Evolutionary conservation across 2,797 vertebrate species (phyloP).

Genomic region (Hirundo rustica): DNA sequence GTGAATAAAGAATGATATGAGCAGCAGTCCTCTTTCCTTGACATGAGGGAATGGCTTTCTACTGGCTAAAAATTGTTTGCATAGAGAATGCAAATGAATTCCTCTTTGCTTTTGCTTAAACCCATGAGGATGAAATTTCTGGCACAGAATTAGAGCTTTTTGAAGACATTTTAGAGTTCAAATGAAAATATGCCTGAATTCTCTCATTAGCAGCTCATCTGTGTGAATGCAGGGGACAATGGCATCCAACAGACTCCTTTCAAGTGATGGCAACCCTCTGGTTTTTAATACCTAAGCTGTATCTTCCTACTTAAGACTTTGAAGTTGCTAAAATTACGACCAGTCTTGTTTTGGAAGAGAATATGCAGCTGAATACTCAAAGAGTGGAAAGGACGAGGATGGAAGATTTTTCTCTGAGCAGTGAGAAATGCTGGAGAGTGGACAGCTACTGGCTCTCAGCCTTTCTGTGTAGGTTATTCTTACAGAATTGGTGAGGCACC

Average conservation of each 20-base stretch:
- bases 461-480: neutral
- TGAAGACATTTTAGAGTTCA: neutral
- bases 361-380: neutral
- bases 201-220: neutral
- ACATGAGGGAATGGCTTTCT: neutral
- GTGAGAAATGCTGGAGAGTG: neutral
- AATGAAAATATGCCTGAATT: neutral
- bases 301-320: neutral
- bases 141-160: neutral
- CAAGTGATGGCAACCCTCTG: neutral
- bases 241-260: neutral
- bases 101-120: neutral
- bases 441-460: neutral
- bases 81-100: neutral
- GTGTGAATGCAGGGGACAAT: neutral
- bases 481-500: neutral
- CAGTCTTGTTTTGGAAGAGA: neutral
- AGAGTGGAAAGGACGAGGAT: neutral
- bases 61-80: neutral
- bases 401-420: neutral
- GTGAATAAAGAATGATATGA: neutral
- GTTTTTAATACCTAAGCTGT: neutral
- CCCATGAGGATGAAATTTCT: neutral
- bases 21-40: neutral
- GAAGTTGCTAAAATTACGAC: neutral